Base-by-base conservation (phyloP, 2,888 invertebrate species). In the Pyrrhosoma nymphula region DNA sequence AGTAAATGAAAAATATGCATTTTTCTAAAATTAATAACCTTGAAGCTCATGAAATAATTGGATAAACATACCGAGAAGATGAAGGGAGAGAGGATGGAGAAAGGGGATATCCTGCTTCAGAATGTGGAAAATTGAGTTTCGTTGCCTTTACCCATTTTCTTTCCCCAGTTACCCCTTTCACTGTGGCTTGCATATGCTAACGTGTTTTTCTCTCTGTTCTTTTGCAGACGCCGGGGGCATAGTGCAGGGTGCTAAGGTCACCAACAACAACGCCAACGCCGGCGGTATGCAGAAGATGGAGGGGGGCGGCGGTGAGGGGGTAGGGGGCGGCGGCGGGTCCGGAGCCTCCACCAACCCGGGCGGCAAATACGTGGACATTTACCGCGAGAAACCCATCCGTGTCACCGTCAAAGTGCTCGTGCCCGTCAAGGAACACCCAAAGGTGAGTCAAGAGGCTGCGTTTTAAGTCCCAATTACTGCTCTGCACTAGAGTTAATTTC, bases 301-400 rank as follows among this genome's bases (percentile, higher is more conserved):
- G 47, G 90, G 35, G 8, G 93, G 93, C 26, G 93, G 63, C 16
- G 69, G 47, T 20, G 63, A 47, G n/a, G 93, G 47, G 8, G 69
- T 26, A 26, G 69, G 69, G 47, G 91, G 63, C 20, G 93, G 93
- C 39, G 93, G 93, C 75, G 93, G 93, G 20, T 63, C 63, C 10
- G 23, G 97, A 20, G 98, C 98, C 0, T 95, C 96, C 18, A 98
- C 98, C 14, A 97, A 97, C 14, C 97, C 98, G 95, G 98, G 98
- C 96, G 97, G 97, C 90, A 98, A 98, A 97, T 98, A 98, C 97
- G 97, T 98, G 47, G 98, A 98, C 97, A 98, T 98, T 82, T 98
- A 98, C 97, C 97, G 98, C 96, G 98, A 98, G 96, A 98, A 98
- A 96, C 98, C 98, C 30, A 97, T 98, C 96, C 98, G 98, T 96